phyloP scores from a whole-genome alignment of 2,888 invertebrate genomes.

The Ophion obscuratus region DNA sequence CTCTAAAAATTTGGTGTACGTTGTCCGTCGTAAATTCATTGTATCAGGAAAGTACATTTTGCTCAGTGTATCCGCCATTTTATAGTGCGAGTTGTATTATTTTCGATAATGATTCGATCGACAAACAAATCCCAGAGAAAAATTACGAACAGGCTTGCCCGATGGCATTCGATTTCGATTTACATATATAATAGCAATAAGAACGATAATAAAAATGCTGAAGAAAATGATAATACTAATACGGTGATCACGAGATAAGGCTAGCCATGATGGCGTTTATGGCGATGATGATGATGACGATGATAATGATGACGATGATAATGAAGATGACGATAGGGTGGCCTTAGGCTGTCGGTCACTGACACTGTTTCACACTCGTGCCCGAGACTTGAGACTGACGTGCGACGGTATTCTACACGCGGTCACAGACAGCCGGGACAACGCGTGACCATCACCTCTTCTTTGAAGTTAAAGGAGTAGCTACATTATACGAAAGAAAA shows the following conservation, averaged over 20 bases:
- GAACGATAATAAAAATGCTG: not conserved
- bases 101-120: too few species aligned
- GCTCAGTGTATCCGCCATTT: too few species aligned
- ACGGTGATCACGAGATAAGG: not conserved
- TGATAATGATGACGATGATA: constrained; percentile 26
- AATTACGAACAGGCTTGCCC: too few species aligned
- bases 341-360: constrained; percentile 84
- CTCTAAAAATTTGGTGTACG: too few species aligned
- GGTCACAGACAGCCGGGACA: constrained; percentile 44
- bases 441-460: constrained; percentile 57
- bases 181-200: not conserved
- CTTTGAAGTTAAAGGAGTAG: constrained; percentile 32
- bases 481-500: not conserved
- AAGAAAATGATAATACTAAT: not conserved
- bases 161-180: too few species aligned
- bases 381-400: constrained; percentile 48
- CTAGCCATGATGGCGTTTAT: not conserved
- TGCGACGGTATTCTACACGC: constrained; percentile 27
- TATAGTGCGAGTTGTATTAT: too few species aligned
- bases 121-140: too few species aligned
- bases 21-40: too few species aligned
- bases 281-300: constrained; percentile 22
- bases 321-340: constrained; percentile 76
- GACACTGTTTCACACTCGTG: constrained; percentile 81
- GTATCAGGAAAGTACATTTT: too few species aligned